Evolutionary conservation across 2,113 vertebrate species (phyloP), one percentile per base, ranked within the genome.

Genomic region (Onychostoma macrolepis): DNA sequence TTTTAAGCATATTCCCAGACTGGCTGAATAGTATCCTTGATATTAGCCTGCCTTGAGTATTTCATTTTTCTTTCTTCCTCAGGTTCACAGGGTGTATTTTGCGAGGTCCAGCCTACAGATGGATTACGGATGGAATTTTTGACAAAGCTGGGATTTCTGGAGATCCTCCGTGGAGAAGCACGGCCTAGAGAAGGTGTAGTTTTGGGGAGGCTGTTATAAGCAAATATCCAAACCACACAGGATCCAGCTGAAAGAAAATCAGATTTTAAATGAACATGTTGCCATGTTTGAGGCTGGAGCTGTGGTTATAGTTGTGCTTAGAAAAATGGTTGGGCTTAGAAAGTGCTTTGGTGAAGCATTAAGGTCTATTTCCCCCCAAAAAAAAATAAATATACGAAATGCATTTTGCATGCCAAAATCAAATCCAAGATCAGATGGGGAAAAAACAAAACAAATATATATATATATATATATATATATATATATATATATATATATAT

Each of bases 21-120:
- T 84, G 2, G 43, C n/a, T 77, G 21, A 45, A n/a, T 43, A 24
- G 2, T 58, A 24, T 58, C 19, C 7, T 24, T 9, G 43, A 30
- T 80, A 11, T 69, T 24, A 50, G 43, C 24, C 43, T n/a, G 43
- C 24, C 43, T n/a, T 76, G n/a, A 43, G 71, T 69, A 13, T 86
- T 78, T 21, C 4, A 21, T 61, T 61, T 61, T 8, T n/a, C 56
- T 24, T n/a, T 56, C 33, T 79, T 38, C 41, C 7, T 4, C 91
- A 96, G 96, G 96, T 74, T 96, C 96, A 0, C 94, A 94, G 88
- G 96, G 96, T 84, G 96, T 96, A 88, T 97, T 97, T 90, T 97
- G 96, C 58, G 95, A 96, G 90, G 95, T 97, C 67, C 94, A 94
- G 83, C 94, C 95, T 0, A 28, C 94, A 0, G 95, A 97, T 88